Conservation (phyloP, 2,888 invertebrate genomes). For the Tetragnatha montana region DNA sequence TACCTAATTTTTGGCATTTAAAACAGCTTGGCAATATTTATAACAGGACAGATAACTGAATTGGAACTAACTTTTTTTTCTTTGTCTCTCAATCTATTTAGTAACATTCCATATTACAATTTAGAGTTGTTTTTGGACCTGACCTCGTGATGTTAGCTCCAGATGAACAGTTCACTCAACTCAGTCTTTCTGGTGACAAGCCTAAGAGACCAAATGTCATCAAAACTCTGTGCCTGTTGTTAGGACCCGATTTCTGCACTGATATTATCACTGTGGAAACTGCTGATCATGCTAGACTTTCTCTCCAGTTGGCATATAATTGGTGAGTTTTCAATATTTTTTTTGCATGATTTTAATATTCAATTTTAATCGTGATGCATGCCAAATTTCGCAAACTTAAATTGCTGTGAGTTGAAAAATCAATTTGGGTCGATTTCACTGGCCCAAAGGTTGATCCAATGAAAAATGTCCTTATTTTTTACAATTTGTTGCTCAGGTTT, state of each 20-base stretch:
- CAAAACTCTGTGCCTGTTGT: conserved; percentile 77
- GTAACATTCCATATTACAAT: conserved; percentile 41
- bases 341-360: background rate
- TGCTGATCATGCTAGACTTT: conserved; percentile 78
- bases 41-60: background rate
- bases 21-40: too few relatives aligned
- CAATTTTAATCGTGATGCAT: background rate
- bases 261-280: conserved; percentile 79
- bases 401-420: background rate
- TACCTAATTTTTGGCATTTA: too few relatives aligned
- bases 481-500: conserved; percentile 74
- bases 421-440: background rate
- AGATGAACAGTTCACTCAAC: conserved; percentile 79
- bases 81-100: background rate
- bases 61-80: background rate
- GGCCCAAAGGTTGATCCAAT: too few relatives aligned
- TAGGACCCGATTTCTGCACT: conserved; percentile 79
- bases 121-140: conserved; percentile 78
- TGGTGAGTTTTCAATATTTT: conserved; percentile 74
- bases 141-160: conserved; percentile 79
- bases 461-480: too few relatives aligned
- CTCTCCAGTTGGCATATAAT: conserved; percentile 78
- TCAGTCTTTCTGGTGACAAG: conserved; percentile 78
- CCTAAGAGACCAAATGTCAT: conserved; percentile 78
- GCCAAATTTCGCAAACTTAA: too few relatives aligned